phyloP scores from a whole-genome alignment of 2,797 vertebrate species.

The Cheracebus regulus region DNA sequence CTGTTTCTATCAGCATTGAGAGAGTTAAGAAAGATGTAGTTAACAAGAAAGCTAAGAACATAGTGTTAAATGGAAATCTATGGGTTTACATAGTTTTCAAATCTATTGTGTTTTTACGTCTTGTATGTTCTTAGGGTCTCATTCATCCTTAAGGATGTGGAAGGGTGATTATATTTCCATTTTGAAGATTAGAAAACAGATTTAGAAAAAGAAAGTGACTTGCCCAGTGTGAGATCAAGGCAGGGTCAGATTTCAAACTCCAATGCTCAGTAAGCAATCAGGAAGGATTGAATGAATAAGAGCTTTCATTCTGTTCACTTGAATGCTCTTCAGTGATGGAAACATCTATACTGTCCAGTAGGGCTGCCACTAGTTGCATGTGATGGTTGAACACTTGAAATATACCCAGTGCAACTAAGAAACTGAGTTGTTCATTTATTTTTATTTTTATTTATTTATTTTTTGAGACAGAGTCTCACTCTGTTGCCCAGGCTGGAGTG shows the following conservation, averaged over 20 bases:
- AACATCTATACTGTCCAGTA: background rate
- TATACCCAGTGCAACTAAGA: background rate
- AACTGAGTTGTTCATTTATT: background rate
- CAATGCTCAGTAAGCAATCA: background rate
- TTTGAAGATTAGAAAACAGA: background rate
- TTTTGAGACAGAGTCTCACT: too few relatives aligned
- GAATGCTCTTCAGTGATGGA: background rate
- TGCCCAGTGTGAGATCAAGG: background rate
- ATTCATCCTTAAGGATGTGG: background rate
- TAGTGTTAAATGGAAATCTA: background rate
- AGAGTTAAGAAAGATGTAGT: background rate
- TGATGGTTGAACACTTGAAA: background rate
- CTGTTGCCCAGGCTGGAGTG: too few relatives aligned
- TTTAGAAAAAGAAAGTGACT: background rate
- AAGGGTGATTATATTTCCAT: background rate
- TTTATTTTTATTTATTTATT: too few relatives aligned
- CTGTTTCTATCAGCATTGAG: background rate
- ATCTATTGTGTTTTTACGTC: background rate
- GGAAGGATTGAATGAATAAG: background rate
- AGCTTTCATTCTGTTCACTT: background rate
- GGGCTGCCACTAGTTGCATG: background rate
- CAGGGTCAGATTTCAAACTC: background rate
- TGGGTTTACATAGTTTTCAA: slow-evolving; percentile 2
- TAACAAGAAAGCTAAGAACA: background rate
- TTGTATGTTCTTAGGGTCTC: background rate